Base-by-base conservation (phyloP, 2,888 invertebrate species). In the Drosophila siamana region DNA sequence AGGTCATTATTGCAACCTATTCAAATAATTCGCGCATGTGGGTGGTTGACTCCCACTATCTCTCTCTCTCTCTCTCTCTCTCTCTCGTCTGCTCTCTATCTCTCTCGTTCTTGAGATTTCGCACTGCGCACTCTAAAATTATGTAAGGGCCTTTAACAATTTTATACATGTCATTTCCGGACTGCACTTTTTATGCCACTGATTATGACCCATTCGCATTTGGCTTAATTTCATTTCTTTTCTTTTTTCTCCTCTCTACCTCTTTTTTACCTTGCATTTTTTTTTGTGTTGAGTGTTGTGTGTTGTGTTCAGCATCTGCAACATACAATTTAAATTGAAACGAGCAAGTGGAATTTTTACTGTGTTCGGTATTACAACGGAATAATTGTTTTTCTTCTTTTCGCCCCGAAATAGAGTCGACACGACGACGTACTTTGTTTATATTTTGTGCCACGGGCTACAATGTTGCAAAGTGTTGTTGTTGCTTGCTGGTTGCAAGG, bases 1-100 rank as follows among this genome's bases (percentile, higher is more conserved):
- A 62, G 75, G 82, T 81, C 87, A 81, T 81, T 87, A 87, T 78
- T 72, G 79, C 80, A 82, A 82, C 88, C 88, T 85, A 85, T 88
- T 87, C 63, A 88, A 75, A 79, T 87, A 79, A 85, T 81, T 75
- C 79, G 57, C 64, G 62, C 75, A 60, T 79, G 83, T 79, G 88
- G 88, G 88, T 82, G 88, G 81, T 36, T 56, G 5, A 16, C 43
- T 16, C 38, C 15, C 36, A 19, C 40, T 0, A 7, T 28, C 26
- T 4, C 13, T 0, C 40, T 28, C 22, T 19, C 16, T 1, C 41
- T 0, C 1, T 11, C 19, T n/a, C 43, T 4, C 38, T 7, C 11
- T 6, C 19, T 15, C 44, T 30, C 8, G 19, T 15, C 28, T 19
- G n/a, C 1, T 11, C 19, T n/a, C 43, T 4, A 30, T 7, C 11